Evolutionary conservation across 2,113 vertebrate genomes (phyloP).

Genomic region (Oncorhynchus mykiss): DNA sequence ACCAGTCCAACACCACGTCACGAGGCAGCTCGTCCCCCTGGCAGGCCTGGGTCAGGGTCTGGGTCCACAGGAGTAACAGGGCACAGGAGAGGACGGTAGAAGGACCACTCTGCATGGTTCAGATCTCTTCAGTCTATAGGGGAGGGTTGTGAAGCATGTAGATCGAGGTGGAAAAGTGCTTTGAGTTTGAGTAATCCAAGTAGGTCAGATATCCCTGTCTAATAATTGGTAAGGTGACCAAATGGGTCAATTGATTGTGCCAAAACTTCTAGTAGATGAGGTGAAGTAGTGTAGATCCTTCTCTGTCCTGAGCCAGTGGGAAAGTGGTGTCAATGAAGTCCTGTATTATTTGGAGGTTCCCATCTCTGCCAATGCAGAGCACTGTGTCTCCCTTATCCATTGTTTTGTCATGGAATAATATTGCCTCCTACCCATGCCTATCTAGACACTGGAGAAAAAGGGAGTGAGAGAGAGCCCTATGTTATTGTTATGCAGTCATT

Average conservation of each 20-base stretch:
- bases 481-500: slow-evolving; percentile 24
- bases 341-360: neutral
- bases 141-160: neutral
- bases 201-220: neutral
- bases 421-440: neutral
- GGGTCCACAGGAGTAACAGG: slow-evolving; percentile 41
- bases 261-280: neutral
- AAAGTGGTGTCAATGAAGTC: neutral
- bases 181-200: neutral
- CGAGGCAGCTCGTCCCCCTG: slow-evolving; percentile 42
- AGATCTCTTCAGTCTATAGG: neutral
- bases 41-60: slow-evolving; percentile 34
- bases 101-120: neutral
- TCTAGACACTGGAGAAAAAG: slow-evolving; percentile 15
- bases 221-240: neutral
- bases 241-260: neutral
- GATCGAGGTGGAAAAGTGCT: neutral
- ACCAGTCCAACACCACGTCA: slow-evolving; percentile 57
- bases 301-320: neutral
- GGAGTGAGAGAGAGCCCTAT: slow-evolving; percentile 5
- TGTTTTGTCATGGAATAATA: neutral
- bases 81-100: neutral
- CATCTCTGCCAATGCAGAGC: neutral
- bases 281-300: neutral
- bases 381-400: neutral